Evolutionary conservation across 2,888 invertebrate genomes (phyloP), one percentile per base, ranked within the genome.

Genomic region (Heterodera filipjevi): DNA sequence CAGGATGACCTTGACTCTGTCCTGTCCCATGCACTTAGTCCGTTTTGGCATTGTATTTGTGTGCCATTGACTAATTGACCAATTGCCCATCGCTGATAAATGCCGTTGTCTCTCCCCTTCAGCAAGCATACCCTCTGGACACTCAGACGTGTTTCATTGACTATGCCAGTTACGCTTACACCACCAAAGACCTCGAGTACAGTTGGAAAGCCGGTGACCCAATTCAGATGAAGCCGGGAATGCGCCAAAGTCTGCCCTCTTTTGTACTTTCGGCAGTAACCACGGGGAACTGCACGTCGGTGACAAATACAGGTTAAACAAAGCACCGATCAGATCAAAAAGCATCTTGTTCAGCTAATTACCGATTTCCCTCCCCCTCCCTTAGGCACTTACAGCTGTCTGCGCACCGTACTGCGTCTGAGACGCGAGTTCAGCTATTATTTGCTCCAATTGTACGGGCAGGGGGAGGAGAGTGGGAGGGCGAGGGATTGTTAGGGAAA

Each of bases 151-250:
- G 96, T 91, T 95, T 95, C 78, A 92, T 97, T 84, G 92, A 94
- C 89, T 96, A 96, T 94, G 96, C 96, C 85, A 95, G 95, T 90
- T 97, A 97, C 90, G 97, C 96, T 83, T 98, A 96, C 94, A 96
- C 96, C 70, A 96, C 95, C 64, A 94, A 94, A 86, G 96, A 96
- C 91, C 92, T 96, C 89, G 95, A 95, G 86, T 96, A 96, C 91
- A 92, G 94, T 85, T 96, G 96, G 96, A 96, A 96, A 90, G 81
- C 81, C n/a, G 94, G 94, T 49, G 95, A 95, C 90, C 96, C 96
- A 2, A 95, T 96, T 79, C 96, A 96, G 92, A 95, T 96, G 84
- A 95, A 95, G 44, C 84, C 87, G 27, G 89, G 88, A 76, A 83
- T 90, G 10, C 85, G 95, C 19, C 82, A 82, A 46, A 85, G 85